Conservation (phyloP, 1,140 invertebrate species). For the Melanaphis sacchari region DNA sequence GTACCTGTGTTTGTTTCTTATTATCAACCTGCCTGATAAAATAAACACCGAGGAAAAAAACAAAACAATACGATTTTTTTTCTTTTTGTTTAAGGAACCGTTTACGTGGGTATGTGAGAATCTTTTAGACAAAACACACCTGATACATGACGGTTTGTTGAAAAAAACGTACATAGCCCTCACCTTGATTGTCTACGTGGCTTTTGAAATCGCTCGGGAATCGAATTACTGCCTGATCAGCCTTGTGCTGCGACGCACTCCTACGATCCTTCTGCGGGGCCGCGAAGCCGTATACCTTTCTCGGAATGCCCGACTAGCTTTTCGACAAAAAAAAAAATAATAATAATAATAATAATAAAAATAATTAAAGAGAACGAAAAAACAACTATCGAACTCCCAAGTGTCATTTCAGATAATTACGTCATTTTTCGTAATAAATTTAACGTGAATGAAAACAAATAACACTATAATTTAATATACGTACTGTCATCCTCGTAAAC, state of each 20-base stretch:
- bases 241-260: constrained; percentile 9
- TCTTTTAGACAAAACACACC: constrained; percentile 54
- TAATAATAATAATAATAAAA: constrained; percentile 15
- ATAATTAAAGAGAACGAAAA: constrained; percentile 2
- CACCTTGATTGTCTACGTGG: constrained; percentile 56
- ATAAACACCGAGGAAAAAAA: background rate
- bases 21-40: background rate
- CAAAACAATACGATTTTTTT: constrained; percentile 30
- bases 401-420: constrained; percentile 40
- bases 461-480: background rate
- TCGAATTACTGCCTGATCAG: constrained; percentile 55
- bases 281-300: constrained; percentile 22
- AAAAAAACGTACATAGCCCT: background rate
- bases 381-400: constrained; percentile 48
- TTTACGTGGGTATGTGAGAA: background rate
- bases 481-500: background rate
- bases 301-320: constrained; percentile 43
- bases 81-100: background rate
- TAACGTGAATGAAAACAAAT: constrained; percentile 49
- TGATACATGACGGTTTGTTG: constrained; percentile 25
- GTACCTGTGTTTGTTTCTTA: background rate
- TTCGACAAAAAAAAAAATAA: background rate
- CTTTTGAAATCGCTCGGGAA: constrained; percentile 42
- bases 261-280: constrained; percentile 37
- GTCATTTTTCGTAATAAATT: constrained; percentile 54